Evolutionary conservation across 2,888 invertebrate species (phyloP), one percentile per base, ranked within the genome.

Genomic region (Branchellion lobata): DNA sequence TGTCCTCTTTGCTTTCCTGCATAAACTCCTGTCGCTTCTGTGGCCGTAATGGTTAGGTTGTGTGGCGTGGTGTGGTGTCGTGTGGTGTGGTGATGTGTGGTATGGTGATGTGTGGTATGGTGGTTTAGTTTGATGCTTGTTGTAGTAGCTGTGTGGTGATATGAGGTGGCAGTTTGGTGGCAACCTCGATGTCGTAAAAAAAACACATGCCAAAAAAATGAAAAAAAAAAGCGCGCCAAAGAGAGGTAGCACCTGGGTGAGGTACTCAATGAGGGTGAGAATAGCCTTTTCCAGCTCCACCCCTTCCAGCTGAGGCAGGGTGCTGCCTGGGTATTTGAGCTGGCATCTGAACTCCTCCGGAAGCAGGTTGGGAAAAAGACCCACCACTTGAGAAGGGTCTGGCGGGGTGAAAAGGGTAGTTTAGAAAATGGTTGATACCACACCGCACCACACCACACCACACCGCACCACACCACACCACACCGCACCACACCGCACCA

Each of bases 371-470:
- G 98, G 97, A 88, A 95, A 97, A 40, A 99, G 89, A 81, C 94
- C 92, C 82, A 99, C 96, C 14, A 99, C 97, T 86, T 96, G 94
- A 69, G 94, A 93, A 0, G 97, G 96, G 89, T 98, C 96, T 90
- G 85, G 51, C 82, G 82, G 24, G 57, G 51, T 31, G 27, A 51
- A 40, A 33, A 14, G 36, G 57, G n/a, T n/a, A n/a, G n/a, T n/a
- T 27, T 0, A 47, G n/a, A 74, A 11, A 31, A 51, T 31, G 18
- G 51, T 47, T 27, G 18, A 33, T 31, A 61, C n/a, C 31, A 29
- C 40, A 40, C 40, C 14, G 40, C 40, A 40, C 40, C 40, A 40
- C 40, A 40, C 40, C 40, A 40, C 5, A 40, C 40, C 40, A 40
- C 40, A 8, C 40, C 14, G 40, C 40, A 40, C 40, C 40, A 40